Conservation (phyloP, 2,888 invertebrate species). For the Habroteleia sp. region DNA sequence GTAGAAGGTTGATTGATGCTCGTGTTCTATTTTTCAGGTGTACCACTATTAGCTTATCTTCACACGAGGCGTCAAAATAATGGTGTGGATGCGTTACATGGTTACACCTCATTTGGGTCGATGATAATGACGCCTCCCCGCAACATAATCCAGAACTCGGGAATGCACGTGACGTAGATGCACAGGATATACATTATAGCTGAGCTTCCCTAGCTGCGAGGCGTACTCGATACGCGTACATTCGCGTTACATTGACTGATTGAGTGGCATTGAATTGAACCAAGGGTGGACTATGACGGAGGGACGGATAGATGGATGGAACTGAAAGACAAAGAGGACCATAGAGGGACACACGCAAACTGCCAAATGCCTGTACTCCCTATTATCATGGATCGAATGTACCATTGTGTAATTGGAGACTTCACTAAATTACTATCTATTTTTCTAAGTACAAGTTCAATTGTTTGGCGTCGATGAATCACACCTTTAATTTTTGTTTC, state of each 20-base stretch:
- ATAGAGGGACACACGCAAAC: conserved; percentile 50
- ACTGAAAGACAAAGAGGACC: conserved; percentile 56
- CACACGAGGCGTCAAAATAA: conserved; percentile 47
- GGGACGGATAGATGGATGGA: conserved; percentile 42
- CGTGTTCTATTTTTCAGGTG: conserved; percentile 31
- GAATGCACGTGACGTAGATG: conserved; percentile 57
- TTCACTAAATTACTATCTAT: conserved; percentile 42
- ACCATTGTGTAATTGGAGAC: conserved; percentile 54
- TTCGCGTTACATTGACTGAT: conserved; percentile 80
- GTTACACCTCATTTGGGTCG: conserved; percentile 61
- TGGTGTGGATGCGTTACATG: conserved; percentile 57
- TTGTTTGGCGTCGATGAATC: conserved; percentile 12
- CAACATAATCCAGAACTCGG: conserved; percentile 45
- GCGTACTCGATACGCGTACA: conserved; percentile 70
- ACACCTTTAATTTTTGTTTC: conserved; percentile 29
- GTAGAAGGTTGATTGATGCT: conserved; percentile 38
- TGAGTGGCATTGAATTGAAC: conserved; percentile 80
- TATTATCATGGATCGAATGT: conserved; percentile 38
- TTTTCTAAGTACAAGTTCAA: conserved; percentile 38
- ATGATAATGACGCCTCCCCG: conserved; percentile 56
- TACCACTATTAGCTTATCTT: conserved; percentile 47
- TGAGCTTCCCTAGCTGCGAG: conserved; percentile 49
- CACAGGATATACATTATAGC: conserved; percentile 57
- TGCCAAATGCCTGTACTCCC: conserved; percentile 58
- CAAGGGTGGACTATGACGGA: conserved; percentile 70